These are phyloP conservation scores for Zygaena filipendulae DNA, from an alignment of 2,888 invertebrate species.

Conservation along the genomic window DNA sequence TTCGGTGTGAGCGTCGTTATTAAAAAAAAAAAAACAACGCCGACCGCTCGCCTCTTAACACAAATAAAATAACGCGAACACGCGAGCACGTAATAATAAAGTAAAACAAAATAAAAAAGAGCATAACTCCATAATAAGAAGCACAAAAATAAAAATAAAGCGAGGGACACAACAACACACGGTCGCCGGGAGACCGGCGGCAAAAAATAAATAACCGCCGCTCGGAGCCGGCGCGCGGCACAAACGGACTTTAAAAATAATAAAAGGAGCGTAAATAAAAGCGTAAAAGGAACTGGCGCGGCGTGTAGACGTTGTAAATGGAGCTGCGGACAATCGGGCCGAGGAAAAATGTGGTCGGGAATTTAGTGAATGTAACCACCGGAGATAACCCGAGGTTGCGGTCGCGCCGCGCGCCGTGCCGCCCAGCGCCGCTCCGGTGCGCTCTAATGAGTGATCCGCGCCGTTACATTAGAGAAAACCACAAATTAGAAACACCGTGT, in stretches of 20 bases:
- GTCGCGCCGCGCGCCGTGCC: conserved; percentile 35
- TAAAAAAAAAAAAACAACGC: conserved; percentile 48
- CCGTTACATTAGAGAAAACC: conserved; percentile 41
- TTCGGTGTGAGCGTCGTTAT: conserved; percentile 59
- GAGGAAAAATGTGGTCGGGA: conserved; percentile 61
- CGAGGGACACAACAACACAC: conserved; percentile 66
- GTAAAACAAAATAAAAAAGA: conserved; percentile 36
- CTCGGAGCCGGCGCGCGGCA: conserved; percentile 62
- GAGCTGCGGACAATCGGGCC: conserved; percentile 64
- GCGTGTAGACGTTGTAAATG: conserved; percentile 68
- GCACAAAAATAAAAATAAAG: conserved; percentile 67
- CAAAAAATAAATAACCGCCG: conserved; percentile 64
- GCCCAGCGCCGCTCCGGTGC: conserved; percentile 29
- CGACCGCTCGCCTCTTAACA: conserved; percentile 62
- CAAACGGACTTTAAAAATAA: conserved; percentile 68
- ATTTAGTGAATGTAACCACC: conserved; percentile 61
- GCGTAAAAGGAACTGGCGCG: conserved; percentile 67
- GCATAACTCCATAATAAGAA: conserved; percentile 65
- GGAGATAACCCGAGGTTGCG: conserved; percentile 28
- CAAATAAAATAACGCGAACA: conserved; percentile 63
- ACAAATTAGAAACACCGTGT: conserved; percentile 27
- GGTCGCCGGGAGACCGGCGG: conserved; percentile 65
- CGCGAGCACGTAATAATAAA: conserved; percentile 64
- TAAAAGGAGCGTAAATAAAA: conserved; percentile 68
- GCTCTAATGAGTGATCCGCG: conserved; percentile 42